A percentile compares a stretch with the other conserved stretches of the same genome.
phyloP scores from a whole-genome alignment of 1,140 invertebrate species.

The Leucophenga varia region DNA sequence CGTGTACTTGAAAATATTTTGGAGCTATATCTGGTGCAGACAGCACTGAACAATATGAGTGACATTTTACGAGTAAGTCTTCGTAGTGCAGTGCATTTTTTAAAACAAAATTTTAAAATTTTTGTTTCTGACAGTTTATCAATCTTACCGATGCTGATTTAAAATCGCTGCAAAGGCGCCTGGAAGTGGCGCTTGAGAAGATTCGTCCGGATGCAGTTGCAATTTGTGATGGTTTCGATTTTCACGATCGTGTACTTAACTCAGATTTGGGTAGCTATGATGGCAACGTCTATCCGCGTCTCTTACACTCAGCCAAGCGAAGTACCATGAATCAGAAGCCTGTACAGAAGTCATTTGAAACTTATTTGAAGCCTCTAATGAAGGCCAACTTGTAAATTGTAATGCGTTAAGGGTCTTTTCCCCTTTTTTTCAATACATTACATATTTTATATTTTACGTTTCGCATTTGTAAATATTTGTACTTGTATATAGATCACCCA shows the following conservation, averaged over 20 bases:
- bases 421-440: too few relatives aligned
- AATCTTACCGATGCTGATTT: slow-evolving; percentile 66
- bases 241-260: slow-evolving; percentile 77
- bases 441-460: too few relatives aligned
- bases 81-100: too few relatives aligned
- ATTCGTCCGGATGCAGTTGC: slow-evolving; percentile 87
- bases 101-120: too few relatives aligned
- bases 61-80: slow-evolving; percentile 73
- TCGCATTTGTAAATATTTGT: too few relatives aligned
- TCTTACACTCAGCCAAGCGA: slow-evolving; percentile 81
- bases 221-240: slow-evolving; percentile 89
- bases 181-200: slow-evolving; percentile 68
- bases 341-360: slow-evolving; percentile 74
- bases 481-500: too few relatives aligned
- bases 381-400: slow-evolving; percentile 65
- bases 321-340: slow-evolving; percentile 83
- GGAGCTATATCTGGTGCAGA: slow-evolving; percentile 77
- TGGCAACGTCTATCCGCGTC: slow-evolving; percentile 85
- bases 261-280: slow-evolving; percentile 87
- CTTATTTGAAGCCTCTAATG: slow-evolving; percentile 75
- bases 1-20: slow-evolving; percentile 69
- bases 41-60: slow-evolving; percentile 70
- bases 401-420: too few relatives aligned
- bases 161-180: slow-evolving; percentile 63
- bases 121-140: slow-evolving; percentile 67